Conservation (phyloP, 2,113 vertebrate genomes). For the Odocoileus virginianus region DNA sequence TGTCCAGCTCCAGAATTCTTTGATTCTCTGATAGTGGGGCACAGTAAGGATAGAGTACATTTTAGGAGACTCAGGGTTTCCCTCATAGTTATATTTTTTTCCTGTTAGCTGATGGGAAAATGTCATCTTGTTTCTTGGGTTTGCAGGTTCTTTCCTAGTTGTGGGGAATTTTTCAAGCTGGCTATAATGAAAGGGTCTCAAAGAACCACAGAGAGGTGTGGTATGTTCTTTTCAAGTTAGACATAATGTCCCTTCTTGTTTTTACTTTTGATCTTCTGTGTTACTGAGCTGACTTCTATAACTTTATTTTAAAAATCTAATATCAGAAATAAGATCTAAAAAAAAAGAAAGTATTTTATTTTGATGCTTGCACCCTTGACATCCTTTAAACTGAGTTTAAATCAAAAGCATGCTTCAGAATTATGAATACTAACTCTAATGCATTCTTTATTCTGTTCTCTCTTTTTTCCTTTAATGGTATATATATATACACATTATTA, state of each 20-base stretch:
- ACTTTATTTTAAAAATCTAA: neutral
- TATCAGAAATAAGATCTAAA: conserved; percentile 2
- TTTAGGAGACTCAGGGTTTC: neutral
- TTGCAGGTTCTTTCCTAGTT: conserved; percentile 70
- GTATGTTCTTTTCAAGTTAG: conserved; percentile 10
- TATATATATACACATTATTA: neutral
- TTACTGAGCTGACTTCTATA: neutral
- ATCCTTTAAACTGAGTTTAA: neutral
- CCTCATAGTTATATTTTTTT: neutral
- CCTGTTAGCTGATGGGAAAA: neutral
- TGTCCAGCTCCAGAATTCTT: neutral
- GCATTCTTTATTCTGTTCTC: neutral
- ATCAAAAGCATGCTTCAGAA: neutral
- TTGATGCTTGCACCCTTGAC: neutral
- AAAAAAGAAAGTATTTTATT: neutral
- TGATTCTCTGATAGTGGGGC: neutral
- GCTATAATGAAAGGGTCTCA: conserved; percentile 47
- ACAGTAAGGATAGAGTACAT: too few species aligned
- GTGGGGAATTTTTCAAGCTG: conserved; percentile 59
- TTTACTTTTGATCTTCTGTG: conserved; percentile 21
- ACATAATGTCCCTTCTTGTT: neutral
- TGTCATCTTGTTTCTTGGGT: neutral
- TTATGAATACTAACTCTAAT: neutral
- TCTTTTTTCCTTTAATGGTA: neutral
- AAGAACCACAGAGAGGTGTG: conserved; percentile 49